Base-by-base conservation (phyloP, 2,888 invertebrate species). In the Drosophila phalerata region DNA sequence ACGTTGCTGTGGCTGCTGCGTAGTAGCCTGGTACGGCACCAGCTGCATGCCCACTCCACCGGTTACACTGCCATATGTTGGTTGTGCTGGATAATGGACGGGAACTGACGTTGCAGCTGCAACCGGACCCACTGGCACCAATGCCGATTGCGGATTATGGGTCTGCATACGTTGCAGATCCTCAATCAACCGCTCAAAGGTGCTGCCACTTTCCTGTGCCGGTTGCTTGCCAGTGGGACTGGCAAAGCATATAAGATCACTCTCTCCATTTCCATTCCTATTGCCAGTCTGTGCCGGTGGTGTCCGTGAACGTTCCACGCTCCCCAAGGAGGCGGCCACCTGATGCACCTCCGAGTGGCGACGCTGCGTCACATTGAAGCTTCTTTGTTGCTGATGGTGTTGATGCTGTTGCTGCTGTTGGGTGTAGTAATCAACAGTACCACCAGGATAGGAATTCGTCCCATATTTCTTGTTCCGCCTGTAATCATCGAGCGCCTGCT, bases 401-500 rank as follows among this genome's bases (percentile, higher is more conserved):
- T 71, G 45, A 6, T 69, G 56, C 9, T 69, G 73, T 3, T 75
- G 85, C 19, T 83, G 85, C 5, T 70, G 76, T 15, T 76, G 73
- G 4, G 40, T 10, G n/a, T 79, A 65, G 28, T 82, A 82, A 11
- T 82, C 80, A 11, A 25, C 47, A 15, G 48, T 47, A 52, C 43
- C 58, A 53, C 28, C 42, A 3, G 68, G 72, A 48, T 67, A 56
- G 1, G 57, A 79, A 94, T 94, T 32, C 93, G 93, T 70, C 93
- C 94, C 82, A 73, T 90, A 88, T 70, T 91, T 90, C 66, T 91
- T 82, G 65, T 88, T 95, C 74, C 96, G 94, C 81, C 95, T 94
- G 92, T 96, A 97, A 91, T 97, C 96, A 90, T 97, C 97, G 78
- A 97, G 93, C 42, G 97, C 97, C 79, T 97, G 94, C 89, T 96